Conservation (phyloP, 1,140 invertebrate genomes). For the Agrypnia vestita region DNA sequence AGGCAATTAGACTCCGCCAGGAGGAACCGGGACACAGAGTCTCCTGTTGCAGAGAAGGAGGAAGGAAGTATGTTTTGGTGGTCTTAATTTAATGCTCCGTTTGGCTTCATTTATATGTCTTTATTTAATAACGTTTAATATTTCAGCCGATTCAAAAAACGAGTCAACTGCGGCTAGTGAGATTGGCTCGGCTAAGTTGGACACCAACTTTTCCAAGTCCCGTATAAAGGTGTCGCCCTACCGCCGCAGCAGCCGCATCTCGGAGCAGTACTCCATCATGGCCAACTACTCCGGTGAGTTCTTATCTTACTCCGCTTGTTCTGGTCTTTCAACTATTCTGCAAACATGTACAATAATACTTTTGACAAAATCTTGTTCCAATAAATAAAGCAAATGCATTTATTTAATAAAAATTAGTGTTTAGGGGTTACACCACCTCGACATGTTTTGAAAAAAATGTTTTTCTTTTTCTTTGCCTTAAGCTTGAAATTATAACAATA, state of each 20-base stretch:
- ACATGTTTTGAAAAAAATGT: too few relatives aligned
- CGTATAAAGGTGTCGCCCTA: conserved; percentile 70
- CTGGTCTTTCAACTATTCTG: too few relatives aligned
- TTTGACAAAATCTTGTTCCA: too few relatives aligned
- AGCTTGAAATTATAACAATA: too few relatives aligned
- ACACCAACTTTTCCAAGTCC: conserved; percentile 70
- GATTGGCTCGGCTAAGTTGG: conserved; percentile 63
- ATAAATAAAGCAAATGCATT: too few relatives aligned
- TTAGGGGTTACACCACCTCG: too few relatives aligned
- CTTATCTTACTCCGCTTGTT: neutral
- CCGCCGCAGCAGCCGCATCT: conserved; percentile 64
- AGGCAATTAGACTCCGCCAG: conserved; percentile 57
- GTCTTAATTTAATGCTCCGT: too few relatives aligned
- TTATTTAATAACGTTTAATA: neutral
- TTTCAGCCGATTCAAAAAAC: conserved; percentile 62
- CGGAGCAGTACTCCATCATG: conserved; percentile 65
- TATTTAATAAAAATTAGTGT: too few relatives aligned
- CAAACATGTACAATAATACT: too few relatives aligned
- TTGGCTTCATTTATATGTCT: too few relatives aligned
- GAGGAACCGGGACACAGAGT: conserved; percentile 3
- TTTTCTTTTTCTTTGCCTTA: too few relatives aligned
- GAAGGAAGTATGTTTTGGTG: conserved; percentile 55
- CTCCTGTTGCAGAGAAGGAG: conserved; percentile 61
- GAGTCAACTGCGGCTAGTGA: conserved; percentile 29
- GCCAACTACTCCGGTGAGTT: conserved; percentile 68